phyloP scores from a whole-genome alignment of 2,797 vertebrate species.

The Melanotaenia parkinsoni region DNA sequence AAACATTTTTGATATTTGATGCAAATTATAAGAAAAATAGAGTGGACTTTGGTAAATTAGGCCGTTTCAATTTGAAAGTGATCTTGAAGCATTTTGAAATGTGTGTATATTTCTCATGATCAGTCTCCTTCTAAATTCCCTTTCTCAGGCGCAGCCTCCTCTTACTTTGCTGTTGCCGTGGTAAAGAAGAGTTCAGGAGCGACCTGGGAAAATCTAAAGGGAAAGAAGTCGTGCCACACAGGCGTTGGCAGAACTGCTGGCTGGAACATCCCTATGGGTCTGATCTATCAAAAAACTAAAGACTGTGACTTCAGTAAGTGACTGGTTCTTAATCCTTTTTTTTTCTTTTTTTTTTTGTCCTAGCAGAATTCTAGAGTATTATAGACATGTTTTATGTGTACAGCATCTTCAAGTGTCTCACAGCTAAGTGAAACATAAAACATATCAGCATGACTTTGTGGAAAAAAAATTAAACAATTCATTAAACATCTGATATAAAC shows the following conservation, averaged over 20 bases:
- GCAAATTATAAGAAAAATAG: too few relatives aligned
- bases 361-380: too few relatives aligned
- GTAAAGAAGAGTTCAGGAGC: constrained; percentile 68
- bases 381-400: neutral
- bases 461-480: neutral
- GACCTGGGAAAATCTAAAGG: constrained; percentile 79
- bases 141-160: constrained; percentile 32
- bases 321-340: neutral
- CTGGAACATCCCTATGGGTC: constrained; percentile 92
- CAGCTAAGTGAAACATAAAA: neutral
- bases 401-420: neutral
- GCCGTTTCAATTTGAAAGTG: neutral
- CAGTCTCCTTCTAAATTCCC: neutral
- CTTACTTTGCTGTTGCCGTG: constrained; percentile 82
- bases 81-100: neutral
- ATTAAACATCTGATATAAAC: neutral
- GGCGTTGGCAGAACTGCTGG: constrained; percentile 88
- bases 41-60: neutral
- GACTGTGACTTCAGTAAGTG: constrained; percentile 88
- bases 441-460: neutral
- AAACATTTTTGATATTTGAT: too few relatives aligned
- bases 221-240: constrained; percentile 90
- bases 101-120: neutral
- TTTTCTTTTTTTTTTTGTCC: neutral
- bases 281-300: constrained; percentile 65